Conservation (phyloP, 2,888 invertebrate species). For the Papilio elwesi region DNA sequence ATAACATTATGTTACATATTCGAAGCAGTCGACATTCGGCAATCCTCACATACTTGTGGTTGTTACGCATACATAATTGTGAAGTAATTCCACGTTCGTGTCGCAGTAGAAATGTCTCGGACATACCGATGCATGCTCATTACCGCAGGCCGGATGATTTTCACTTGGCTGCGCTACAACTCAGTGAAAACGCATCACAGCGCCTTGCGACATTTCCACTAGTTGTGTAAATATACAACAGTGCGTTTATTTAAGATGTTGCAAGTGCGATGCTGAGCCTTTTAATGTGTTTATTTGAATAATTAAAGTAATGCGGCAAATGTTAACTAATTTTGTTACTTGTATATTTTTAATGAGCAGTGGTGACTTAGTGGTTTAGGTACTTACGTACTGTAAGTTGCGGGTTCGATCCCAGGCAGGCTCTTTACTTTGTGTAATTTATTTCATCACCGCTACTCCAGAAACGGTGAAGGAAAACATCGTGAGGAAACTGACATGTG, state of each 20-base stretch:
- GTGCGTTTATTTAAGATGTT: background rate
- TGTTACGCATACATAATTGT: background rate
- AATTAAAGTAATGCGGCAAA: background rate
- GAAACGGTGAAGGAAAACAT: too few relatives aligned
- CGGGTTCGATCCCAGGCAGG: too few relatives aligned
- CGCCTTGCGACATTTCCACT: background rate
- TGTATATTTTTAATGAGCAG: too few relatives aligned
- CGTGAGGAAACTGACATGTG: too few relatives aligned
- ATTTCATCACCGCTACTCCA: too few relatives aligned
- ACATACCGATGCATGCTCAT: conserved; percentile 6
- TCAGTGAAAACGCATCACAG: conserved; percentile 14
- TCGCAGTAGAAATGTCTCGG: background rate
- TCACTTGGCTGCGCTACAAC: conserved; percentile 27
- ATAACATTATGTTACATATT: background rate
- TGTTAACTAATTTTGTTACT: background rate
- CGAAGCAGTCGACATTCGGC: conserved; percentile 1
- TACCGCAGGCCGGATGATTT: conserved; percentile 8
- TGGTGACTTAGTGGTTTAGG: too few relatives aligned
- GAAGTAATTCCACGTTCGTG: conserved; percentile 1
- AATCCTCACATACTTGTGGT: background rate
- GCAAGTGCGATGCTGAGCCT: background rate
- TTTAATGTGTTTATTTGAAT: background rate
- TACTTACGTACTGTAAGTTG: too few relatives aligned
- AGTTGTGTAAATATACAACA: background rate
- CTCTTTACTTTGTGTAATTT: too few relatives aligned